phyloP scores from a whole-genome alignment of 2,888 invertebrate genomes.

The Epiblema foenella region DNA sequence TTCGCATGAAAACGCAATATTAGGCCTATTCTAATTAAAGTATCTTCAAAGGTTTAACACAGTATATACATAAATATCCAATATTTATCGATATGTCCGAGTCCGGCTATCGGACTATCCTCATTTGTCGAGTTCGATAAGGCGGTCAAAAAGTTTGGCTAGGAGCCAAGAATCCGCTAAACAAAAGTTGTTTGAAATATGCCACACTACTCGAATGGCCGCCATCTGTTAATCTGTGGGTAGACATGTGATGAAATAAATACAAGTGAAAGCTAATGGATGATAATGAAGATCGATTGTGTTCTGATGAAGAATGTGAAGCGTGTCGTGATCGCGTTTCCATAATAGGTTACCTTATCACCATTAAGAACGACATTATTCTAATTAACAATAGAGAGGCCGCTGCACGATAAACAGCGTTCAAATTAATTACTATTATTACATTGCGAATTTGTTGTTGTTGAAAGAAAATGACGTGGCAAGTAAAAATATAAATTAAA shows the following conservation, averaged over 20 bases:
- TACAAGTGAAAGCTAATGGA: constrained; percentile 34
- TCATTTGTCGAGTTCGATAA: constrained; percentile 29
- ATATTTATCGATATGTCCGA: constrained; percentile 32
- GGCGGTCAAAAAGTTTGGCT: constrained; percentile 35
- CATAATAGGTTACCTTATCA: constrained; percentile 12
- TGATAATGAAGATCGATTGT: constrained; percentile 27
- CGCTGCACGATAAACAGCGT: constrained; percentile 6
- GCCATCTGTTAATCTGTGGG: constrained; percentile 32
- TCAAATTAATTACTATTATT: not conserved
- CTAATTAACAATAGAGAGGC: constrained; percentile 1
- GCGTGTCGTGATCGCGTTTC: not conserved
- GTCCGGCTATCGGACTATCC: too few species aligned
- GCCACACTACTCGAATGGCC: constrained; percentile 37
- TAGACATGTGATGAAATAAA: constrained; percentile 33
- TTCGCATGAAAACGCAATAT: constrained; percentile 4
- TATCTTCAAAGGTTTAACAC: constrained; percentile 15
- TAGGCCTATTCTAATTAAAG: not conserved
- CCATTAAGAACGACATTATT: not conserved
- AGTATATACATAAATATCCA: constrained; percentile 20
- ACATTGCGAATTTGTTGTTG: not conserved
- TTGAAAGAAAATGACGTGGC: not conserved
- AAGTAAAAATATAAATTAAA: not conserved
- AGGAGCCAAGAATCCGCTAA: constrained; percentile 13
- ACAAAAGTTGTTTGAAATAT: constrained; percentile 43
- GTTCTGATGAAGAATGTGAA: constrained; percentile 10